Conservation (phyloP, 2,888 invertebrate species). For the Chalcosyrphus nemorum region DNA sequence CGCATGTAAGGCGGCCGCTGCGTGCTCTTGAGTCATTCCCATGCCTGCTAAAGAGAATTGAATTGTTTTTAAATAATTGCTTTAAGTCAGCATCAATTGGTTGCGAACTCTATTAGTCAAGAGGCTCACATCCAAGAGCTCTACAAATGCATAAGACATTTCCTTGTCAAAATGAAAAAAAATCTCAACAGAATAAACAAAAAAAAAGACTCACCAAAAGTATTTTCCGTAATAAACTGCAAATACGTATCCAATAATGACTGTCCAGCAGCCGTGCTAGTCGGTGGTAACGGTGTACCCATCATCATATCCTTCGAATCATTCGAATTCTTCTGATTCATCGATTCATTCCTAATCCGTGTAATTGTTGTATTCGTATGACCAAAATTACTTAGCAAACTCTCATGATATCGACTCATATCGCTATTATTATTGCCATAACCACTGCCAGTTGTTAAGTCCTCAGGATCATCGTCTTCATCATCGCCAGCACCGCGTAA, state of each 20-base stretch:
- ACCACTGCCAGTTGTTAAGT: slow-evolving; percentile 85
- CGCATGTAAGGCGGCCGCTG: slow-evolving; percentile 89
- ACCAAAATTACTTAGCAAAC: slow-evolving; percentile 81
- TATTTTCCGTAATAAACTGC: slow-evolving; percentile 93
- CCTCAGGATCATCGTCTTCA: slow-evolving; percentile 87
- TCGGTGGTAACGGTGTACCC: slow-evolving; percentile 87
- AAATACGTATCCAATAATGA: slow-evolving; percentile 93
- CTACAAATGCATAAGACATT: too few species aligned
- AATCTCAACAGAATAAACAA: not conserved
- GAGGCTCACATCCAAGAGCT: too few species aligned
- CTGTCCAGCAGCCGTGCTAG: slow-evolving; percentile 86
- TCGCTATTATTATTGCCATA: slow-evolving; percentile 76
- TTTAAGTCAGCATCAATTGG: too few species aligned
- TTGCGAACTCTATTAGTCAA: too few species aligned
- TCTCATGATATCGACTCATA: slow-evolving; percentile 80
- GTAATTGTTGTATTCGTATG: slow-evolving; percentile 86
- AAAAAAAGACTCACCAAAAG: slow-evolving; percentile 84
- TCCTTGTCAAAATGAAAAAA: not conserved
- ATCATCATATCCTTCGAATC: slow-evolving; percentile 84
- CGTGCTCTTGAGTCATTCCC: slow-evolving; percentile 86
- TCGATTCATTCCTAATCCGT: slow-evolving; percentile 85
- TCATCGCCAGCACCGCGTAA: slow-evolving; percentile 88
- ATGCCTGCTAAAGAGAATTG: slow-evolving; percentile 79
- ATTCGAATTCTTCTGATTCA: slow-evolving; percentile 77
- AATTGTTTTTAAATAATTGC: not conserved